Evolutionary conservation across 2,797 vertebrate species (phyloP), one percentile per base, ranked within the genome.

Genomic region (Lycodopsis pacificus): DNA sequence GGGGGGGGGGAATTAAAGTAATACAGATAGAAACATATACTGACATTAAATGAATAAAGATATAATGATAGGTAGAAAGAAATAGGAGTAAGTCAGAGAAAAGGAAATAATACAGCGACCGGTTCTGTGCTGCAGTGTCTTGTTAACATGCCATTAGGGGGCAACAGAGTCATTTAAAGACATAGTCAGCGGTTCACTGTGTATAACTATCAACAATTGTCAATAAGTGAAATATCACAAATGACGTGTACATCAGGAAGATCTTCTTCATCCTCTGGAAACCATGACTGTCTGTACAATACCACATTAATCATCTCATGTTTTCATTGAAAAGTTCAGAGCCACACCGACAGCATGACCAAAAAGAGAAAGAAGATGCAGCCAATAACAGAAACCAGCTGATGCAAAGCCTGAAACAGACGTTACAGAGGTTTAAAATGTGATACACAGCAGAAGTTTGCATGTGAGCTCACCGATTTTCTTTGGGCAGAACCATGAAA

Each of bases 401-500:
- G 17, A 25, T 44, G 30, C 72, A 20, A 49, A 68, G 51, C 8
- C 12, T 58, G 25, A 64, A 83, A 66, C 79, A 86, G 61, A 81
- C 65, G 71, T 56, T 49, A 42, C 30, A 58, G 70, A 74, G 15
- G 48, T 73, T 53, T 36, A 48, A 67, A 49, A 44, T 44, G 69
- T 68, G 54, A 80, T 17, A 3, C 15, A 51, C 7, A 61, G 54
- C 32, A 53, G 38, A 38, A 3, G 27, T 61, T 62, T 53, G 46
- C 54, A 53, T 20, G 68, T 25, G 5, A n/a, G 22, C 4, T 36
- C 34, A 25, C 51, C 59, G 17, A 27, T 65, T 59, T 58, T 44
- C 30, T 65, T 32, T 11, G 5, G 1, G 1, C 17, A 20, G 36
- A 17, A 7, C 22, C 57, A 42, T 27, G 49, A 40, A 9, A 1